Conservation (phyloP, 2,888 invertebrate species). For the Nezara viridula region DNA sequence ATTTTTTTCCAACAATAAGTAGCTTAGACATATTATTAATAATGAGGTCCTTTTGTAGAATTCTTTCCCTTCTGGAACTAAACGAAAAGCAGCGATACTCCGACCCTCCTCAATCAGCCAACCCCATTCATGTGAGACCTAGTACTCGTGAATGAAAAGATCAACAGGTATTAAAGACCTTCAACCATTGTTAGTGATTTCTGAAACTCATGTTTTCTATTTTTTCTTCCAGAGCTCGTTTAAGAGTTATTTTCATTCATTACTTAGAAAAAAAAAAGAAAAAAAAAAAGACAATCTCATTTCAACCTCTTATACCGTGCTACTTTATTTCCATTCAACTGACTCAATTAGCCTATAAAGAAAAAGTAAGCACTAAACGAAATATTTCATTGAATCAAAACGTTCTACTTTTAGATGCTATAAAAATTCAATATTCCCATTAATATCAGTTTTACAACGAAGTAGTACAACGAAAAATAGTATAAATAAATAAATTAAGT, state of each 20-base stretch:
- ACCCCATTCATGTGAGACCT: constrained; percentile 50
- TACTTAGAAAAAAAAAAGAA: not conserved
- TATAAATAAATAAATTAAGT: too few species aligned
- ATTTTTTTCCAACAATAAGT: too few species aligned
- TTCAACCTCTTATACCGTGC: not conserved
- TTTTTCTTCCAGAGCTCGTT: not conserved
- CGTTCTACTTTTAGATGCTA: not conserved
- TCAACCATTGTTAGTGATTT: constrained; percentile 13
- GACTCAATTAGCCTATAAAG: not conserved
- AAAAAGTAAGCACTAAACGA: not conserved
- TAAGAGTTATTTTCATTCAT: not conserved
- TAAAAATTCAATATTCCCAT: too few species aligned
- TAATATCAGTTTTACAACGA: too few species aligned
- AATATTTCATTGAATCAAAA: not conserved
- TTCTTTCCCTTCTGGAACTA: not conserved
- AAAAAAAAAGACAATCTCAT: too few species aligned
- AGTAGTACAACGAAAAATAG: too few species aligned
- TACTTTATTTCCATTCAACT: not conserved
- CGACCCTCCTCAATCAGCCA: constrained; percentile 49
- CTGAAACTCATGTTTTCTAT: not conserved
- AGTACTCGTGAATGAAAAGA: constrained; percentile 57
- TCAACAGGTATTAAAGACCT: constrained; percentile 62
- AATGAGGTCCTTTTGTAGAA: not conserved
- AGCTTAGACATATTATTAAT: not conserved
- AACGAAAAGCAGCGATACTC: not conserved